Percentiles rank a stretch among this genome's conserved stretches.
Conservation (phyloP, 1,140 invertebrate genomes). For the Danaus melanippus region DNA sequence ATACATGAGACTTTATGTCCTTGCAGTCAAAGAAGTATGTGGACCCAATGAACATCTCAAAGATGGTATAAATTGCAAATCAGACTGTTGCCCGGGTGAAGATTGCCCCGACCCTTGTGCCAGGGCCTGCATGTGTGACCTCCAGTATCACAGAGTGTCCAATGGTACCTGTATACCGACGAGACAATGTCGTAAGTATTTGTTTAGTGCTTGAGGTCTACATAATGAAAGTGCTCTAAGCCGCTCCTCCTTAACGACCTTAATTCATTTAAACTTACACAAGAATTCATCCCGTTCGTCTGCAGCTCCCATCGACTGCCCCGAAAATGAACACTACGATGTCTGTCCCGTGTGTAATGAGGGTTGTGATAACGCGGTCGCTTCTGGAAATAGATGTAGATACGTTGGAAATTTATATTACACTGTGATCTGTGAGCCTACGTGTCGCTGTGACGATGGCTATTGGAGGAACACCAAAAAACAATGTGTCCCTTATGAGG, state of each 20-base stretch:
- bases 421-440: constrained; percentile 21
- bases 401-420: constrained; percentile 10
- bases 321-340: constrained; percentile 18
- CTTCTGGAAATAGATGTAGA: constrained; percentile 19
- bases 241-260: too few relatives aligned
- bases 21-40: not conserved
- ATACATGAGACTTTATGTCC: too few relatives aligned
- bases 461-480: constrained; percentile 25
- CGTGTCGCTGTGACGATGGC: constrained; percentile 30
- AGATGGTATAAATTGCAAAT: not conserved
- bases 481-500: constrained; percentile 28
- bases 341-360: constrained; percentile 24
- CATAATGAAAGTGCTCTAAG: too few relatives aligned
- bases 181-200: constrained; percentile 34
- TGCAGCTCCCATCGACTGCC: constrained; percentile 21
- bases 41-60: constrained; percentile 9
- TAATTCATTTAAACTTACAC: too few relatives aligned
- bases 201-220: not conserved
- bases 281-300: too few relatives aligned
- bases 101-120: constrained; percentile 6
- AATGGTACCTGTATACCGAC: constrained; percentile 36
- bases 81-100: constrained; percentile 8
- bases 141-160: constrained; percentile 24
- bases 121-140: constrained; percentile 26
- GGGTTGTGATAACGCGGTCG: constrained; percentile 15